phyloP scores from a whole-genome alignment of 2,113 vertebrate species.

The Pseudolaguvia tuberculata region DNA sequence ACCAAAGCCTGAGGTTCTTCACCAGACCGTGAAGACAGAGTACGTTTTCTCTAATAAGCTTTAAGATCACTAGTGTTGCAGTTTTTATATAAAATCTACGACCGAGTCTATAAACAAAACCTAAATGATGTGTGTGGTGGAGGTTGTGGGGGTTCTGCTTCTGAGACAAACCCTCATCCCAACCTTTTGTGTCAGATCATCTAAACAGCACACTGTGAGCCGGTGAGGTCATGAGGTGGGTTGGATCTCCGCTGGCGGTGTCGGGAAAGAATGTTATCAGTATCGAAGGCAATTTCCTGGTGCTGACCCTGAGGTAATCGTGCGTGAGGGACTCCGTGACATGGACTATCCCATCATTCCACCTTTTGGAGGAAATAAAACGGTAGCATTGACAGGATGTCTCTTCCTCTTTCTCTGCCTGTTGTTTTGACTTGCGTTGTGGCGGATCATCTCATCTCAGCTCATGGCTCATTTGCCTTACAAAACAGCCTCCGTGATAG shows the following conservation, averaged over 20 bases:
- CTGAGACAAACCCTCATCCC: background rate
- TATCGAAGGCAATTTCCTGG: constrained; percentile 47
- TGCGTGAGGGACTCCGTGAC: constrained; percentile 43
- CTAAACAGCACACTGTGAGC: background rate
- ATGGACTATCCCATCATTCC: constrained; percentile 36
- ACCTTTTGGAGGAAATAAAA: constrained; percentile 38
- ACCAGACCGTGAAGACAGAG: constrained; percentile 5
- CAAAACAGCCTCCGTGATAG: constrained; percentile 40
- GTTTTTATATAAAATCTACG: no score
- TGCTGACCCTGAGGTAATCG: constrained; percentile 52
- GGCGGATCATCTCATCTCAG: background rate
- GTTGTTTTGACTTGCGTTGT: constrained; percentile 28
- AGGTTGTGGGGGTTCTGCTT: background rate
- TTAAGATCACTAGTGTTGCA: no score
- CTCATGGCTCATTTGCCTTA: constrained; percentile 44
- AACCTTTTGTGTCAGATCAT: background rate
- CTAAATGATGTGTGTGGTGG: no score
- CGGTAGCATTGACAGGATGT: constrained; percentile 43
- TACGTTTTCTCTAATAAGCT: no score
- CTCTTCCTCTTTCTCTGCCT: constrained; percentile 17
- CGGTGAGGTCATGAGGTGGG: constrained; percentile 29
- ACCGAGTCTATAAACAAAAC: no score
- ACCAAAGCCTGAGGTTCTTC: no score
- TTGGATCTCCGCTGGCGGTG: constrained; percentile 46
- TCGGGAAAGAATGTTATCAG: constrained; percentile 49